Conservation (phyloP, 2,797 vertebrate genomes). For the Mormyrops boulengeri region DNA sequence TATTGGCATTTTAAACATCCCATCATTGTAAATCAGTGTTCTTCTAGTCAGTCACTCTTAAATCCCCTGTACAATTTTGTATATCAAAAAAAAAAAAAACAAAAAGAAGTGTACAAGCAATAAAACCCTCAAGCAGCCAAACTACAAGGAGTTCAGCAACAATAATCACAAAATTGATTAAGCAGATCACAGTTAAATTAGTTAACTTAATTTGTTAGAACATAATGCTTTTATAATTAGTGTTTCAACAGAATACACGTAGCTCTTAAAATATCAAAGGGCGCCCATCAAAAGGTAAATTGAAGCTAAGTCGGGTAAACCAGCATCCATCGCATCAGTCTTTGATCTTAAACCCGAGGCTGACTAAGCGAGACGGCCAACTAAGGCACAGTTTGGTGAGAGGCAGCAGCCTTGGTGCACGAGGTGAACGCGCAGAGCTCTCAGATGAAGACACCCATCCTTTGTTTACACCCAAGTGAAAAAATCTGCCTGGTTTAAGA, state of each 20-base stretch:
- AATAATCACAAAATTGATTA: not conserved
- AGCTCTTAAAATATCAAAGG: conserved; percentile 2
- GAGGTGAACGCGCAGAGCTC: not conserved
- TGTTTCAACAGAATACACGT: not conserved
- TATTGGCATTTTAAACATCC: not conserved
- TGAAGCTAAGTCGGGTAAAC: not conserved
- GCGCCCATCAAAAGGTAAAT: conserved; percentile 11
- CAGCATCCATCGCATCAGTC: not conserved
- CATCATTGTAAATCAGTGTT: not conserved
- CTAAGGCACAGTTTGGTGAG: not conserved
- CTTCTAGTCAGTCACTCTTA: not conserved
- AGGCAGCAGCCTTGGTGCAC: too few species aligned
- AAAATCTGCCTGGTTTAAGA: conserved; percentile 19
- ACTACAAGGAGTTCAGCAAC: not conserved
- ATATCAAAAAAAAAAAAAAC: not conserved
- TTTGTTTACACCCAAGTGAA: conserved; percentile 19
- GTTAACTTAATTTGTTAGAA: not conserved
- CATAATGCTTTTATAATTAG: not conserved
- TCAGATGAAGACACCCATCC: not conserved
- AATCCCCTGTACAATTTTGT: not conserved
- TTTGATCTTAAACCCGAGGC: not conserved
- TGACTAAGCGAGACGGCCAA: not conserved
- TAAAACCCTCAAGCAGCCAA: not conserved
- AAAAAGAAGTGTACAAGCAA: not conserved
- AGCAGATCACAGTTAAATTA: not conserved